Conservation (phyloP, 2,888 invertebrate species). For the Antheraea yamamai region DNA sequence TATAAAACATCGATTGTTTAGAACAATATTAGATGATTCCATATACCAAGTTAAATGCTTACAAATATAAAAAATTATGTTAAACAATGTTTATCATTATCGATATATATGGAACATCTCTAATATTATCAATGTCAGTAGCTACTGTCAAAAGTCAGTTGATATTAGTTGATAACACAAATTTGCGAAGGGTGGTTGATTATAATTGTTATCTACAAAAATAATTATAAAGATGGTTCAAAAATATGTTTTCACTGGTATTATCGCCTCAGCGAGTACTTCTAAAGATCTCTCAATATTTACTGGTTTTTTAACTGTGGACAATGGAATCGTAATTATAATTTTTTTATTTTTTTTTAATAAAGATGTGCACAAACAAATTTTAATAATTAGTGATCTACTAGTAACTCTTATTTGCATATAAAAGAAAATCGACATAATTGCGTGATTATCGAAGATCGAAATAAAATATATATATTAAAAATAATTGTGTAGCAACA, state of each 20-base stretch:
- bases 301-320: slow-evolving; percentile 81
- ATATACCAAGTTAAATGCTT: no score
- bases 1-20: no score
- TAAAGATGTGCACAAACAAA: not conserved
- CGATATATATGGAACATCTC: no score
- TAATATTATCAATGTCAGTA: no score
- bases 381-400: not conserved
- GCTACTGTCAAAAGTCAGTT: no score
- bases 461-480: not conserved
- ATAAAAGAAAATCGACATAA: not conserved
- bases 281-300: slow-evolving; percentile 52
- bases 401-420: not conserved
- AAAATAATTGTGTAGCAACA: not conserved
- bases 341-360: not conserved
- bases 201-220: not conserved
- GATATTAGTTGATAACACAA: not conserved
- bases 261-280: slow-evolving; percentile 53
- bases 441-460: not conserved
- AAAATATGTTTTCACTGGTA: slow-evolving; percentile 57
- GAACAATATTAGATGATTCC: no score
- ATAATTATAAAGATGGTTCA: slow-evolving; percentile 46
- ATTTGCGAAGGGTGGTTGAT: not conserved
- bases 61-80: no score
- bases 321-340: slow-evolving; percentile 80
- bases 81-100: no score